Evolutionary conservation across 2,797 vertebrate genomes (phyloP).

Genomic region (Spea hammondii): DNA sequence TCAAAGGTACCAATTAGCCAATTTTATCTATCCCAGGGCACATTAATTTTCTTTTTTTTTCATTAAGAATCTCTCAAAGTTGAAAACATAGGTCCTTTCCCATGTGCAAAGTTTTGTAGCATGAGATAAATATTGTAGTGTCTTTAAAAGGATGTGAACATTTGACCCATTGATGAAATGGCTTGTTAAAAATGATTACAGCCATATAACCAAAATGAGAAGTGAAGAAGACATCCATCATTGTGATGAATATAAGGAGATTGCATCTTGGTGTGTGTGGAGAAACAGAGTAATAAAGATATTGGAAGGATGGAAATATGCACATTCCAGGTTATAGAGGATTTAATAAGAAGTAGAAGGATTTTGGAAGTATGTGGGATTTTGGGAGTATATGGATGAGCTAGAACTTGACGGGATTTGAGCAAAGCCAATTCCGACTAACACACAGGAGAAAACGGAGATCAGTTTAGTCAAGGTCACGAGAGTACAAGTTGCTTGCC

Average conservation of each 20-base stretch:
- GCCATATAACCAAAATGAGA: background rate
- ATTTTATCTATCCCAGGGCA: conserved; percentile 14
- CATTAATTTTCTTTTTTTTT: conserved; percentile 37
- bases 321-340: background rate
- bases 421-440: background rate
- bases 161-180: background rate
- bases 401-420: background rate
- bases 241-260: conserved; percentile 7
- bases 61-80: conserved; percentile 25
- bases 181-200: background rate
- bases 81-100: conserved; percentile 21
- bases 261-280: conserved; percentile 6
- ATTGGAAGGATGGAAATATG: background rate
- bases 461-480: background rate
- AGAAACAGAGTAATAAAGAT: background rate
- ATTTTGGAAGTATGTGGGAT: background rate
- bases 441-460: conserved; percentile 3
- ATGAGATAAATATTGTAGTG: background rate
- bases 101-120: conserved; percentile 18
- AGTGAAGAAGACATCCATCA: background rate
- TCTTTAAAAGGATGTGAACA: background rate
- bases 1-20: conserved; percentile 22
- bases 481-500: background rate
- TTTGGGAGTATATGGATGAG: background rate
- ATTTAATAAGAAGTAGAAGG: background rate